Evolutionary conservation across 2,113 vertebrate species (phyloP), one percentile per base, ranked within the genome.

Genomic region (Neotoma lepida): DNA sequence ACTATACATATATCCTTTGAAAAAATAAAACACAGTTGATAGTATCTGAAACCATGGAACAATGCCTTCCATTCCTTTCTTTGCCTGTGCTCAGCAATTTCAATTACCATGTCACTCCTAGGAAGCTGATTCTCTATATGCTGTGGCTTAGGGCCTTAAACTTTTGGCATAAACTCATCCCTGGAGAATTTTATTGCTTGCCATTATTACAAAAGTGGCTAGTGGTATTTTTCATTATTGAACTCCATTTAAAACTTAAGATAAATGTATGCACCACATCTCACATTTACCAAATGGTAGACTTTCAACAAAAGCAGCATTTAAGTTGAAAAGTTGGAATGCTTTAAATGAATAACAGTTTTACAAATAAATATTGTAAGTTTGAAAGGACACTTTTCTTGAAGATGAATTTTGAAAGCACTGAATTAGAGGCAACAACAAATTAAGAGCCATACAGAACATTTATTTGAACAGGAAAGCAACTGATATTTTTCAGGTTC

Each of bases 171-270:
- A 93, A 93, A 96, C 85, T 81, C 70, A n/a, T 51, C 78, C 88
- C 95, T 96, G 90, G 91, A 81, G 86, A 97, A 64, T 89, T 85
- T 96, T 95, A 97, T 93, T 96, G 96, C 96, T 97, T 95, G 74
- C 84, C 49, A 26, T 85, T 91, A 70, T 64, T 61, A 92, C 58
- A 56, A 85, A 95, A 95, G 91, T 93, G 95, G 85, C 58, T 93
- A 94, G 77, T 93, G 92, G 89, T 58, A 66, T 81, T 86, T 95
- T 93, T 63, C 90, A 51, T 86, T 70, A 68, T 35, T 63, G 66
- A 92, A 64, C 58, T 49, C 86, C 78, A 80, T 81, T 66, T 89
- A 91, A 84, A 91, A 90, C 56, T 70, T 22, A n/a, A 87, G 66
- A 78, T 86, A 71, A 77, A 92, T 63, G 92, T 91, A 82, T 96